These are phyloP conservation scores for Girardia tigrina DNA, from an alignment of 2,888 invertebrate genomes.

Conservation along the genomic window DNA sequence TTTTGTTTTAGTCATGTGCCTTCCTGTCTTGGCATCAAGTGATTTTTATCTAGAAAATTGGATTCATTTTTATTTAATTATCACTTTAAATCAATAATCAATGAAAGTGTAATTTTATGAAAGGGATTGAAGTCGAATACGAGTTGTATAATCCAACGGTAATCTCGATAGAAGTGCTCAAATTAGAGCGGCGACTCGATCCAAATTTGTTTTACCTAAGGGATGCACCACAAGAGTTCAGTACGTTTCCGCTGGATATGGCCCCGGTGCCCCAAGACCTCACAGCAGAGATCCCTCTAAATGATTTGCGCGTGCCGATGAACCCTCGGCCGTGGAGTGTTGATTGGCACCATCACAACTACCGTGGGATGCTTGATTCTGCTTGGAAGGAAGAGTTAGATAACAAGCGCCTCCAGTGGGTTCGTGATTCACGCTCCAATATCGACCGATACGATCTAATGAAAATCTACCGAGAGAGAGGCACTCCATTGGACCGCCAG, in stretches of 20 bases:
- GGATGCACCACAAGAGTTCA: slow-evolving; percentile 76
- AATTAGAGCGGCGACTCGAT: slow-evolving; percentile 80
- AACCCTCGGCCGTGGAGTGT: neutral
- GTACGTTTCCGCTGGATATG: slow-evolving; percentile 81
- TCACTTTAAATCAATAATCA: too few relatives aligned
- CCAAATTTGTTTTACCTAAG: slow-evolving; percentile 68
- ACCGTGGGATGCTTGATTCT: slow-evolving; percentile 17
- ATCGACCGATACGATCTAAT: slow-evolving; percentile 21
- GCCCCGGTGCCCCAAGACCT: slow-evolving; percentile 65
- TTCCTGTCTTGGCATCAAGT: too few relatives aligned
- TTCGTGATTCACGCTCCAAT: neutral
- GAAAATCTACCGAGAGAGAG: neutral
- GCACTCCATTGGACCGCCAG: neutral
- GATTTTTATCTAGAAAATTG: too few relatives aligned
- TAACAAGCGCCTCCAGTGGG: neutral
- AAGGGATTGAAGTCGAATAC: slow-evolving; percentile 62
- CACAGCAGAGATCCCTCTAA: slow-evolving; percentile 65
- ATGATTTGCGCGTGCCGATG: slow-evolving; percentile 51
- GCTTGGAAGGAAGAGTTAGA: neutral
- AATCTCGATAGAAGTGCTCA: slow-evolving; percentile 72
- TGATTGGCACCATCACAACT: slow-evolving; percentile 8
- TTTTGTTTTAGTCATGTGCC: too few relatives aligned
- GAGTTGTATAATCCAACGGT: slow-evolving; percentile 85
- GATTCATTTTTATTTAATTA: too few relatives aligned
- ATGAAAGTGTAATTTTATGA: too few relatives aligned